Conservation (phyloP, 2,113 vertebrate species). For the Psittacara wagleri region DNA sequence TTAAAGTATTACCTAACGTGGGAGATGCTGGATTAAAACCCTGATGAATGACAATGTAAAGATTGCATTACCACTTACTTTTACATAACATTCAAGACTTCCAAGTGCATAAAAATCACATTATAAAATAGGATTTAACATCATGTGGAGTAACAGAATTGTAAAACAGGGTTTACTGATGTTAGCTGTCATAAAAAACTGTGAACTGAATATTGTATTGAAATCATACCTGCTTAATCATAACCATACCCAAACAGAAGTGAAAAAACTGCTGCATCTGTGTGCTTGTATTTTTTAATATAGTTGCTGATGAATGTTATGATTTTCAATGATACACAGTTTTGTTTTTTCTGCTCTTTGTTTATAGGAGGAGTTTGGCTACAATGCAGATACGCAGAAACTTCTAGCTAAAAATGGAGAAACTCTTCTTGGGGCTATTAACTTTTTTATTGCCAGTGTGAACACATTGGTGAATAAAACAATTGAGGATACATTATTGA, state of each 20-base stretch:
- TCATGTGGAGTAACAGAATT: neutral
- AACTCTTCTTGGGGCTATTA: constrained; percentile 93
- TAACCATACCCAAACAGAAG: neutral
- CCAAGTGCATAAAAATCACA: neutral
- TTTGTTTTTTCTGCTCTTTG: constrained; percentile 58
- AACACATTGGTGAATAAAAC: constrained; percentile 97
- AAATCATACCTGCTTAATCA: neutral
- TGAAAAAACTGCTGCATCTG: neutral
- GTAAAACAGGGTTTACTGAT: neutral
- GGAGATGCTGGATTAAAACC: neutral
- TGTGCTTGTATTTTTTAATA: constrained; percentile 6
- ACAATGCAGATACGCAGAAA: constrained; percentile 97
- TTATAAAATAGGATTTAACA: neutral
- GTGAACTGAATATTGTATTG: neutral
- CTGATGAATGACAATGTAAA: neutral
- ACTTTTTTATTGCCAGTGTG: constrained; percentile 94
- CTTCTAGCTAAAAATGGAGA: constrained; percentile 97
- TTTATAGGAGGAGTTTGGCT: constrained; percentile 96
- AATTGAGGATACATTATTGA: constrained; percentile 95
- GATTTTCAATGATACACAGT: constrained; percentile 17
- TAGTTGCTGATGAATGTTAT: constrained; percentile 8
- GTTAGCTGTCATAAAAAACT: neutral
- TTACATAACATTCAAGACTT: neutral
- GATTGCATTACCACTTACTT: neutral
- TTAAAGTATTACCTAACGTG: neutral